Evolutionary conservation across 2,888 invertebrate species (phyloP).

Genomic region (Hoplodrina ambigua): DNA sequence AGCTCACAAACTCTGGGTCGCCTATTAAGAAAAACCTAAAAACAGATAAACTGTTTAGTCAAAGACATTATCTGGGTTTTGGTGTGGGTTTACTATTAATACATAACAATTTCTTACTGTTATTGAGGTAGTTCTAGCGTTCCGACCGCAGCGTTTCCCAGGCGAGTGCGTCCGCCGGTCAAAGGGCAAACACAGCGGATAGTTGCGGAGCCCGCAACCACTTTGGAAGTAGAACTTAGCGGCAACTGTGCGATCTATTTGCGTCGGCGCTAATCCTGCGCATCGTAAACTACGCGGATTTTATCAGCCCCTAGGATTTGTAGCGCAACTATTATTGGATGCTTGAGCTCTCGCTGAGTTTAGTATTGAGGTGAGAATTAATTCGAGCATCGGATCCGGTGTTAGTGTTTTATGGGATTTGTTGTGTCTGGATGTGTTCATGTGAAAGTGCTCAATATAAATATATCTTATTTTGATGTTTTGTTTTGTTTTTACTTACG

Average conservation of each 20-base stretch:
- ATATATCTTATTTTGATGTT: constrained; percentile 8
- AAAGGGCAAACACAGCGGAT: constrained; percentile 78
- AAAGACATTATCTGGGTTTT: background rate
- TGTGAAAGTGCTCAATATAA: background rate
- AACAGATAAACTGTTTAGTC: too few relatives aligned
- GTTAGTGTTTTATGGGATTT: constrained; percentile 31
- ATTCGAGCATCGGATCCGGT: constrained; percentile 16
- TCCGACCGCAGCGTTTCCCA: constrained; percentile 36
- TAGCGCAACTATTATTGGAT: constrained; percentile 50
- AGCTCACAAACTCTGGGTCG: too few relatives aligned
- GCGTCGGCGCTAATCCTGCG: constrained; percentile 70
- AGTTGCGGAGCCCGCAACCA: constrained; percentile 70
- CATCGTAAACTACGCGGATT: constrained; percentile 57
- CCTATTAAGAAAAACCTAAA: background rate
- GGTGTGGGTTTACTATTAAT: background rate
- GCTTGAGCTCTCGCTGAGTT: constrained; percentile 30
- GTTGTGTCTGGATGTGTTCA: constrained; percentile 12
- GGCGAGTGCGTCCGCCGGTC: constrained; percentile 71
- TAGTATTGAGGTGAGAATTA: constrained; percentile 37
- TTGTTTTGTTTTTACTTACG: background rate
- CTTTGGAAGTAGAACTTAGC: constrained; percentile 72
- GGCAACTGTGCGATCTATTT: constrained; percentile 75
- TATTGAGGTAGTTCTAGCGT: background rate
- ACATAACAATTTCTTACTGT: background rate
- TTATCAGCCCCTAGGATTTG: constrained; percentile 55